phyloP scores from a whole-genome alignment of 2,113 vertebrate species.

The Cololabis saira region DNA sequence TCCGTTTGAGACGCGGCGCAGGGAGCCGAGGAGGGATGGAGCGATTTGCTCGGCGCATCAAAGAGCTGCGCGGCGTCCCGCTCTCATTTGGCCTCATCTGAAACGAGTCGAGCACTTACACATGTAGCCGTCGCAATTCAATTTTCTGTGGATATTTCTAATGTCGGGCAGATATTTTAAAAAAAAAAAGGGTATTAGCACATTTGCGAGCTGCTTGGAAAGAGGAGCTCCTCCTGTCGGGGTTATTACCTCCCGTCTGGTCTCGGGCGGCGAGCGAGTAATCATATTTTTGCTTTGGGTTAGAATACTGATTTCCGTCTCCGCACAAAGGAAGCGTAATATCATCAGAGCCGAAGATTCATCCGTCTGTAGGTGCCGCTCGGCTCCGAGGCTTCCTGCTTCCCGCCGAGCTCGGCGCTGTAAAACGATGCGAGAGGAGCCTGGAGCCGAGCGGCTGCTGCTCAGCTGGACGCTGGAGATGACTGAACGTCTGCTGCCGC shows the following conservation, averaged over 20 bases:
- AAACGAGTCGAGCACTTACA: constrained; percentile 67
- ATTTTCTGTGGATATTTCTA: constrained; percentile 78
- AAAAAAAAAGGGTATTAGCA: constrained; percentile 61
- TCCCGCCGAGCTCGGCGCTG: constrained; percentile 35
- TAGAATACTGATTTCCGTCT: constrained; percentile 80
- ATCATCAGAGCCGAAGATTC: constrained; percentile 63
- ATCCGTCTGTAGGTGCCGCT: constrained; percentile 56
- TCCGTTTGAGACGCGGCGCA: constrained; percentile 26
- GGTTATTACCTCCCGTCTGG: constrained; percentile 72
- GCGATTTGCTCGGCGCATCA: constrained; percentile 66
- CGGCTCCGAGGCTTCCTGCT: constrained; percentile 63
- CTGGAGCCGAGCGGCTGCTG: constrained; percentile 36
- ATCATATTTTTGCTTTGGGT: constrained; percentile 80
- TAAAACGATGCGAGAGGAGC: constrained; percentile 53
- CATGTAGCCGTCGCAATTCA: constrained; percentile 75
- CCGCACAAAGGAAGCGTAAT: constrained; percentile 67
- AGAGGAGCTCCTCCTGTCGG: constrained; percentile 65
- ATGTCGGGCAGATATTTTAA: constrained; percentile 59
- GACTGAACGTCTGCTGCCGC: not conserved
- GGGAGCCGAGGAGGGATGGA: not conserved
- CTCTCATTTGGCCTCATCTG: constrained; percentile 71
- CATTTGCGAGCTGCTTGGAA: constrained; percentile 52
- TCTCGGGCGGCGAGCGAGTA: constrained; percentile 73
- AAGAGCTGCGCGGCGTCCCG: constrained; percentile 47
- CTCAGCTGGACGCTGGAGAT: constrained; percentile 59